Evolutionary conservation across 1,140 invertebrate species (phyloP).

Genomic region (Drosophila kepulauana): DNA sequence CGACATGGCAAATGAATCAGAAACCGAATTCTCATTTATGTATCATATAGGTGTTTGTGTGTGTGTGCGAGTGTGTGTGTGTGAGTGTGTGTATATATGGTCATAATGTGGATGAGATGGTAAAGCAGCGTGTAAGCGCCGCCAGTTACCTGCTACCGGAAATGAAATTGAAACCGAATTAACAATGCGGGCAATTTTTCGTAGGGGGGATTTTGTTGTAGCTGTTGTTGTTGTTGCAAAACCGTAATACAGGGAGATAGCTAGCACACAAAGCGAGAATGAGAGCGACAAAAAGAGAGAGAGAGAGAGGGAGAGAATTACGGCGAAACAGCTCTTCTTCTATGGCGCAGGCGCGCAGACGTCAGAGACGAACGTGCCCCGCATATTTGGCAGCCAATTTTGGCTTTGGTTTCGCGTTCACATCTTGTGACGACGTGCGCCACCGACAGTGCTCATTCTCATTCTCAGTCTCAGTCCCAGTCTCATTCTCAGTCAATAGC

Average conservation of each 20-base stretch:
- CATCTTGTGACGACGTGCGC: conserved; percentile 63
- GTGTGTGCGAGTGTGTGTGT: no score
- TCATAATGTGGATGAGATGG: conserved; percentile 53
- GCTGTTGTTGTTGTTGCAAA: not conserved
- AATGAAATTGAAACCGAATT: conserved; percentile 75
- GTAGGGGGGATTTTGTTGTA: conserved; percentile 28
- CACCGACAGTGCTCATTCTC: conserved; percentile 3
- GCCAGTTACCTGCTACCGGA: conserved; percentile 69
- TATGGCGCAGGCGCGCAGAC: conserved; percentile 70
- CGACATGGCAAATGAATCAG: conserved; percentile 44
- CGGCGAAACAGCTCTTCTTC: conserved; percentile 54
- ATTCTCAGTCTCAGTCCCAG: not conserved
- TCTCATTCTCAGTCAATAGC: not conserved
- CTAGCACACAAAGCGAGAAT: conserved; percentile 3
- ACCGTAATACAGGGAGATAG: not conserved
- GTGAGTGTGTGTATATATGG: conserved; percentile 47
- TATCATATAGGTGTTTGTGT: conserved; percentile 17
- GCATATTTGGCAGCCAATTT: conserved; percentile 61
- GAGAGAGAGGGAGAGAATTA: conserved; percentile 11
- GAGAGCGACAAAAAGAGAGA: conserved; percentile 7
- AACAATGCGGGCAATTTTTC: conserved; percentile 51
- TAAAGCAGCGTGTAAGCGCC: conserved; percentile 56
- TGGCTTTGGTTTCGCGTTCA: not conserved
- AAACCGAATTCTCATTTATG: conserved; percentile 33
- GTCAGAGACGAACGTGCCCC: conserved; percentile 69